A percentile compares a stretch with the other conserved stretches of the same genome.
These are phyloP conservation scores for Uloborus diversus DNA, from an alignment of 1,140 invertebrate genomes.

Conservation along the genomic window DNA sequence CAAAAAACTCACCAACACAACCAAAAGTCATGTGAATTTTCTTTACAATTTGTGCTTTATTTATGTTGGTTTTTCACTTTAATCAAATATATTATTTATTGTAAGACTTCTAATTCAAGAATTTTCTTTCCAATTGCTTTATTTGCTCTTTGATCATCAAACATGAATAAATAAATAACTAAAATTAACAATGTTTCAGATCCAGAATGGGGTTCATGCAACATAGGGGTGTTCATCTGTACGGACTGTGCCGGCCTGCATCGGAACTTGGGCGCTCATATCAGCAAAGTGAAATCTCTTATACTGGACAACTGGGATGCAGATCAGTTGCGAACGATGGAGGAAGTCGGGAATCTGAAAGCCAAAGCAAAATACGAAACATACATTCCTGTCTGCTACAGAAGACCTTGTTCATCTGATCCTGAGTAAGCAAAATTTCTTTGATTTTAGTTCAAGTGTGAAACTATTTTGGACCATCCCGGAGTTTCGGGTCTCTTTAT, in stretches of 20 bases:
- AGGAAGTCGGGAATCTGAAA: constrained; percentile 80
- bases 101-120: too few species aligned
- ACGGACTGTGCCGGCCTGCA: constrained; percentile 84
- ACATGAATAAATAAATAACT: too few species aligned
- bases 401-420: constrained; percentile 78
- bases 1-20: too few species aligned
- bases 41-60: too few species aligned
- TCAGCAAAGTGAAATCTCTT: constrained; percentile 88
- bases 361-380: constrained; percentile 83
- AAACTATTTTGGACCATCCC: too few species aligned
- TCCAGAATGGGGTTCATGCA: constrained; percentile 91
- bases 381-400: constrained; percentile 82
- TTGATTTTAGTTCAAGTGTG: not conserved
- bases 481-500: too few species aligned
- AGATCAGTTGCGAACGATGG: constrained; percentile 70
- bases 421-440: constrained; percentile 74
- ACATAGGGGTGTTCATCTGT: constrained; percentile 89
- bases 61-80: too few species aligned
- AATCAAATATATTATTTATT: too few species aligned
- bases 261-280: constrained; percentile 82
- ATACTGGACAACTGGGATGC: constrained; percentile 78
- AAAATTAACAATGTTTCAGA: too few species aligned
- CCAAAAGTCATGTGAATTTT: too few species aligned
- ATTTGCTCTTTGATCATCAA: too few species aligned
- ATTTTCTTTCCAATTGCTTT: too few species aligned